Evolutionary conservation across 1,140 invertebrate species (phyloP).

Genomic region (Heterodera schachtii): DNA sequence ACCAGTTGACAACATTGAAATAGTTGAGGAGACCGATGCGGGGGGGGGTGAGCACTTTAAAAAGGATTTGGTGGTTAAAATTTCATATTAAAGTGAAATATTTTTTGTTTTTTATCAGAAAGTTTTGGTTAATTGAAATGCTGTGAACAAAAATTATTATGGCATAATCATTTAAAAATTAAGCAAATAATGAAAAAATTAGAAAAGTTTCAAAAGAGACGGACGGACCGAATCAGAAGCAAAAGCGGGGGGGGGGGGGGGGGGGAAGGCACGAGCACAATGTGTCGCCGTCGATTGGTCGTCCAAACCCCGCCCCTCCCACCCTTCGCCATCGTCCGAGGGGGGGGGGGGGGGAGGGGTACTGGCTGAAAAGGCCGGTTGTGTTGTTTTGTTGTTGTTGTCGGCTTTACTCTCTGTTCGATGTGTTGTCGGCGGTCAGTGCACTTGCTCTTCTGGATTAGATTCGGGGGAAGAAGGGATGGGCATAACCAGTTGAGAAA

Average conservation of each 20-base stretch:
- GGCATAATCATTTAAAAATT: not conserved
- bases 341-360: not conserved
- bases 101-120: too few relatives aligned
- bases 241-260: not conserved
- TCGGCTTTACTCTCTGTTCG: constrained; percentile 2
- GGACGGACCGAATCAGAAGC: not conserved
- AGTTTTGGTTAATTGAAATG: too few relatives aligned
- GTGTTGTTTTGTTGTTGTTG: constrained; percentile 7
- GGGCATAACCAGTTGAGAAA: not conserved
- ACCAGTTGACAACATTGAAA: not conserved
- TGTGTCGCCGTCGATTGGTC: not conserved
- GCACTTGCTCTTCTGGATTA: not conserved
- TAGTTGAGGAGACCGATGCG: too few relatives aligned
- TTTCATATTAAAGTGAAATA: too few relatives aligned
- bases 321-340: not conserved
- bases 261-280: not conserved
- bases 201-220: not conserved
- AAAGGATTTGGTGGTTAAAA: too few relatives aligned
- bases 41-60: too few relatives aligned
- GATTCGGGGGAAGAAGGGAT: not conserved
- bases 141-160: too few relatives aligned
- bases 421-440: not conserved
- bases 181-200: not conserved
- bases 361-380: not conserved
- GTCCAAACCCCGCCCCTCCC: not conserved